Percentiles rank a stretch among this genome's conserved stretches.
These are phyloP conservation scores for Pyrrhosoma nymphula DNA, from an alignment of 2,888 invertebrate genomes.

Conservation along the genomic window DNA sequence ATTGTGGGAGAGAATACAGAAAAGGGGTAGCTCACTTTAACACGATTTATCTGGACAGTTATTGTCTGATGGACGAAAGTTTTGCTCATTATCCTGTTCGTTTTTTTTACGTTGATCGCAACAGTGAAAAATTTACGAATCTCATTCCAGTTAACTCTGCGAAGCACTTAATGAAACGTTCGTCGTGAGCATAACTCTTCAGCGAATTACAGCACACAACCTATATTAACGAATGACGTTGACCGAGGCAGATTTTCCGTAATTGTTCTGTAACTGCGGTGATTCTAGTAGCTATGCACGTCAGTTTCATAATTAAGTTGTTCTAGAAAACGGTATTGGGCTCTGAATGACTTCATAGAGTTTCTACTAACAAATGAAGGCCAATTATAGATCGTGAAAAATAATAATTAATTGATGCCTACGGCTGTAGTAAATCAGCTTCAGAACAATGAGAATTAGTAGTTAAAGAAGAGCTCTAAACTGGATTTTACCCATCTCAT, in stretches of 20 bases:
- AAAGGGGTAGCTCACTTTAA: not conserved
- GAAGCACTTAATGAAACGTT: not conserved
- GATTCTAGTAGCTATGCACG: not conserved
- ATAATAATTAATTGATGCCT: no score
- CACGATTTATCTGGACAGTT: not conserved
- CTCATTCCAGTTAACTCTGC: not conserved
- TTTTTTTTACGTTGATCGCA: not conserved
- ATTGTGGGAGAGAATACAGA: not conserved
- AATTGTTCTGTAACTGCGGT: not conserved
- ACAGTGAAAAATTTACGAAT: not conserved
- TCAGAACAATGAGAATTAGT: no score
- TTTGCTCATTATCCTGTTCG: not conserved
- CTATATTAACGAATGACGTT: not conserved
- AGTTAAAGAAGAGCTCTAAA: no score
- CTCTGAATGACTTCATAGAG: not conserved
- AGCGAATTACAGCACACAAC: not conserved
- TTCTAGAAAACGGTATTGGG: not conserved
- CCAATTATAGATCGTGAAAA: not conserved
- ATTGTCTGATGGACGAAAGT: not conserved
- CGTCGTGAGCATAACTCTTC: not conserved
- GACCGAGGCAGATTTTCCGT: not conserved
- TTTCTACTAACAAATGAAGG: not conserved
- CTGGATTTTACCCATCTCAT: no score
- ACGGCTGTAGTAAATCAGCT: no score
- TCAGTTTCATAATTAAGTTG: not conserved